Percentiles rank a stretch among this genome's conserved stretches.
phyloP scores from a whole-genome alignment of 2,888 invertebrate species.

The Lomographa bimaculata region DNA sequence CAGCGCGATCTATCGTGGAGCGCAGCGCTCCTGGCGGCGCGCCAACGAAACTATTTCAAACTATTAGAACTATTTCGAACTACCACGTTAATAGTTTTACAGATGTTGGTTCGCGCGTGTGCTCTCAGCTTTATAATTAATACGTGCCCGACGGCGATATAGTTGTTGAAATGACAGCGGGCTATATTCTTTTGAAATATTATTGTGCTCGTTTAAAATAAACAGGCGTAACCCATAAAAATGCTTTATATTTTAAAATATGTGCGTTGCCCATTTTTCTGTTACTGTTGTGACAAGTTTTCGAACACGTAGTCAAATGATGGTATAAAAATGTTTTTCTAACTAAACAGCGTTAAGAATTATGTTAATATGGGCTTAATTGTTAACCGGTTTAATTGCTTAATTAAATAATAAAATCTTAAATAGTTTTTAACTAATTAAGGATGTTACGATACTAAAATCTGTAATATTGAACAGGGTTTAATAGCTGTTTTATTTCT shows the following conservation, averaged over 20 bases:
- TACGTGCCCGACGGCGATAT: constrained; percentile 37
- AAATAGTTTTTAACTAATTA: constrained; percentile 40
- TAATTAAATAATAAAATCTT: constrained; percentile 32
- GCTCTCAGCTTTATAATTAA: constrained; percentile 66
- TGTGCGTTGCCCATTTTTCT: constrained; percentile 24
- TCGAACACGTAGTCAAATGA: no score
- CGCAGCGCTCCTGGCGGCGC: constrained; percentile 60
- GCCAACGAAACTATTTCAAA: constrained; percentile 76
- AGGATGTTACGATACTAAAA: no score
- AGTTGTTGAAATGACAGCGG: constrained; percentile 52
- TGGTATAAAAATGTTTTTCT: constrained; percentile 34
- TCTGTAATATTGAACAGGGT: no score
- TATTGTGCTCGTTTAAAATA: constrained; percentile 38
- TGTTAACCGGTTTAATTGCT: constrained; percentile 31
- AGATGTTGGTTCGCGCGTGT: constrained; percentile 56
- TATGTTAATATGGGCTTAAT: no score
- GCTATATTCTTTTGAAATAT: constrained; percentile 44
- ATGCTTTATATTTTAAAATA: constrained; percentile 23
- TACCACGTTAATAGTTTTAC: constrained; percentile 73
- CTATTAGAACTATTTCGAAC: constrained; percentile 62
- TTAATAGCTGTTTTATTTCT: constrained; percentile 3
- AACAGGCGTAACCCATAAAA: constrained; percentile 43
- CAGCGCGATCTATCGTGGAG: constrained; percentile 59
- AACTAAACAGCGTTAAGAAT: constrained; percentile 19
- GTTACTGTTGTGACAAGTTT: constrained; percentile 35